A percentile compares a stretch with the other conserved stretches of the same genome.
Conservation (phyloP, 1,140 invertebrate species). For the Leptopilina clavipes region DNA sequence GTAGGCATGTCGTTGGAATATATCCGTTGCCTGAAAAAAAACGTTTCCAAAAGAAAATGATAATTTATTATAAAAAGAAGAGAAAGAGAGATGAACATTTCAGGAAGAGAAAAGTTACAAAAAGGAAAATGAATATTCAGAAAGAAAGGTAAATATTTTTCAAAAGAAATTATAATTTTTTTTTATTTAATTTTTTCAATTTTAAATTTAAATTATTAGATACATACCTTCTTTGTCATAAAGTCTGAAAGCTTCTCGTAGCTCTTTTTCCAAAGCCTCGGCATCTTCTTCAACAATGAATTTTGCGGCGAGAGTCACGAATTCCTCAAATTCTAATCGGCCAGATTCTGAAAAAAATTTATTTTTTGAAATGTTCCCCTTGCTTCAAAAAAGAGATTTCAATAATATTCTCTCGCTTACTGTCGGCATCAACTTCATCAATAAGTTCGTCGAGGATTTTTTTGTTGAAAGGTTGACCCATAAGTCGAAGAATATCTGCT, state of each 20-base stretch:
- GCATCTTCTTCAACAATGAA: conserved; percentile 97
- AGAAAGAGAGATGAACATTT: too few species aligned
- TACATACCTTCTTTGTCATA: conserved; percentile 87
- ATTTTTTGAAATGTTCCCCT: neutral
- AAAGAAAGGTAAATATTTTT: too few species aligned
- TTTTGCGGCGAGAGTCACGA: conserved; percentile 93
- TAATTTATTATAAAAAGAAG: neutral
- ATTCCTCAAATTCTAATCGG: conserved; percentile 95
- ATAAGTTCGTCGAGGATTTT: conserved; percentile 95
- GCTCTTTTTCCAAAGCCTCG: conserved; percentile 93
- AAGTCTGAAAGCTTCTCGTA: conserved; percentile 93
- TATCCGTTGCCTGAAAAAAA: conserved; percentile 87
- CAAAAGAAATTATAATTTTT: too few species aligned
- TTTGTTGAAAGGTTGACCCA: conserved; percentile 97
- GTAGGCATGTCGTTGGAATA: conserved; percentile 93
- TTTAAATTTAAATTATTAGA: conserved; percentile 3
- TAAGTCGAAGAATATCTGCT: conserved; percentile 92
- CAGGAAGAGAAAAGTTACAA: too few species aligned
- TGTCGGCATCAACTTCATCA: conserved; percentile 96
- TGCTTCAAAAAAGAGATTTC: neutral
- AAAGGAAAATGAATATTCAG: too few species aligned
- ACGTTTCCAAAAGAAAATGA: neutral
- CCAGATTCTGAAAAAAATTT: conserved; percentile 85
- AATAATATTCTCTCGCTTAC: conserved; percentile 78
- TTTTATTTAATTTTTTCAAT: neutral